Percentiles rank a stretch among this genome's conserved stretches.
phyloP scores from a whole-genome alignment of 2,113 vertebrate genomes.

The Oreocharis arfaki region DNA sequence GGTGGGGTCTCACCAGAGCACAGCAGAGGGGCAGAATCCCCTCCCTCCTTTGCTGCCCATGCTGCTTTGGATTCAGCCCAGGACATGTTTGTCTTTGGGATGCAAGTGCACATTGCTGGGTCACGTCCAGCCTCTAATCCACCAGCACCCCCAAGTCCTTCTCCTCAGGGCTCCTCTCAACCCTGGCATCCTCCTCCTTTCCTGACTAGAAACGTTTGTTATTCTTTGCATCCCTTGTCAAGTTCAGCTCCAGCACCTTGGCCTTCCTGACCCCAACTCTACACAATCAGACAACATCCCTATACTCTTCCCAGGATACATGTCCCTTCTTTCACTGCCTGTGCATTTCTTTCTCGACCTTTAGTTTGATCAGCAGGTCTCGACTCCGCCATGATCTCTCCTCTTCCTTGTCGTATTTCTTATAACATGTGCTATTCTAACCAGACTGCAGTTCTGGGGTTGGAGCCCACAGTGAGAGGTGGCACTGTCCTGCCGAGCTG shows the following conservation, averaged over 20 bases:
- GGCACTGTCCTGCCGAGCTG: neutral
- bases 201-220: neutral
- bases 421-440: neutral
- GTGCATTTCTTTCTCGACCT: neutral
- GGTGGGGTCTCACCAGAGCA: neutral
- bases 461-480: neutral
- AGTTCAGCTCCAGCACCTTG: neutral
- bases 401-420: neutral
- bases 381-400: neutral
- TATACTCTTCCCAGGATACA: neutral
- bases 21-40: neutral
- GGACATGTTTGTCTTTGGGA: neutral
- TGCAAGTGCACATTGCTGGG: neutral
- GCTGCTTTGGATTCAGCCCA: neutral
- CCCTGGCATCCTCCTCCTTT: neutral
- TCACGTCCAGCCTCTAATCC: neutral
- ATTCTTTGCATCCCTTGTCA: neutral
- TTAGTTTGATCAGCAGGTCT: neutral
- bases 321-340: neutral
- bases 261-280: neutral
- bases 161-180: neutral
- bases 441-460: neutral
- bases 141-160: neutral
- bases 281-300: neutral
- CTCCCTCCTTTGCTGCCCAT: neutral